A percentile compares a stretch with the other conserved stretches of the same genome.
Evolutionary conservation across 2,113 vertebrate species (phyloP).

Genomic region (Triplophysa tibetana): DNA sequence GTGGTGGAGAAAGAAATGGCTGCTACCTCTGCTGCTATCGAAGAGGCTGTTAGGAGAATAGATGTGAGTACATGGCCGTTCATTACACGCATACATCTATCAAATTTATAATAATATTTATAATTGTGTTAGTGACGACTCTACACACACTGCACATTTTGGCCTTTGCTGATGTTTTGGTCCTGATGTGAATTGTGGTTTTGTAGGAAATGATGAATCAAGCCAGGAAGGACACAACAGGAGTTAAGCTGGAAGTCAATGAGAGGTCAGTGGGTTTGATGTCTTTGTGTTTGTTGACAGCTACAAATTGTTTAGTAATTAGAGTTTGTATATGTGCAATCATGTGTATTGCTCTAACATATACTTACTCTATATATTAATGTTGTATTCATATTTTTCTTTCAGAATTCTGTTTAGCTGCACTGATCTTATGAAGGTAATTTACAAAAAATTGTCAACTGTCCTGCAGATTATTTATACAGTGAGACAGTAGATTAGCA

Average conservation of each 20-base stretch:
- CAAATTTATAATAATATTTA: no score
- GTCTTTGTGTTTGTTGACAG: not conserved
- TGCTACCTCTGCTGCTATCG: slow-evolving; percentile 88
- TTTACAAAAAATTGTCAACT: slow-evolving; percentile 25
- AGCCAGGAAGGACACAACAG: slow-evolving; percentile 84
- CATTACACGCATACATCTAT: not conserved
- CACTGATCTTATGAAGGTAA: slow-evolving; percentile 97
- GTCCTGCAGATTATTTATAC: no score
- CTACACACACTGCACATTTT: no score
- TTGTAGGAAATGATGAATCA: slow-evolving; percentile 95
- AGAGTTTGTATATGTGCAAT: not conserved
- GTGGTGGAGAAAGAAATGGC: slow-evolving; percentile 98
- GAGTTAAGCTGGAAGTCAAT: slow-evolving; percentile 93
- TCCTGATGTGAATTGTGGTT: not conserved
- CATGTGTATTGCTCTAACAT: slow-evolving; percentile 27
- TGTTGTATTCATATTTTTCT: slow-evolving; percentile 24
- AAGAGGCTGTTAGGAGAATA: slow-evolving; percentile 90
- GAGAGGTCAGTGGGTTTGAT: slow-evolving; percentile 81
- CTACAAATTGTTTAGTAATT: not conserved
- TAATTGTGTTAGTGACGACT: no score
- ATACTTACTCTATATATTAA: not conserved
- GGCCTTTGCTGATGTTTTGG: not conserved
- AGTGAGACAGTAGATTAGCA: no score
- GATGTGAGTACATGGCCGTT: slow-evolving; percentile 75
- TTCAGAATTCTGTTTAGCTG: slow-evolving; percentile 90